Percentiles rank a stretch among this genome's conserved stretches.
Conservation (phyloP, 2,113 vertebrate genomes). For the Labeo catla region DNA sequence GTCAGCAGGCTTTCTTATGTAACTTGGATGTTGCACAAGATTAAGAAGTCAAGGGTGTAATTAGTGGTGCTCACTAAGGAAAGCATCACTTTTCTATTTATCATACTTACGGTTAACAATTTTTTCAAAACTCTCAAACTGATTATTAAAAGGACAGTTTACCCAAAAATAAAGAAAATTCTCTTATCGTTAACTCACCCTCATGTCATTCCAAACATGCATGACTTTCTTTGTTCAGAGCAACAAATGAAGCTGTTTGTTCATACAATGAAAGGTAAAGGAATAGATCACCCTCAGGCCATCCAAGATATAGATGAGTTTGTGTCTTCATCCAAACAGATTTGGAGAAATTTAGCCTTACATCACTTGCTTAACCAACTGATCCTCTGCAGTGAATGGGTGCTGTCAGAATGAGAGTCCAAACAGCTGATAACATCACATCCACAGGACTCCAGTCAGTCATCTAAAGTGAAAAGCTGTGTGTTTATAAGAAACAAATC, state of each 20-base stretch:
- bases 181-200: neutral
- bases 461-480: neutral
- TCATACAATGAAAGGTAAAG: neutral
- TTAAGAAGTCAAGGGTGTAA: slow-evolving; percentile 21
- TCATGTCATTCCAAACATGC: neutral
- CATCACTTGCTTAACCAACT: neutral
- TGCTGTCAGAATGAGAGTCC: neutral
- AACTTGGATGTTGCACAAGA: neutral
- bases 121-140: neutral
- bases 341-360: neutral
- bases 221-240: neutral
- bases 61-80: neutral
- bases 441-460: neutral
- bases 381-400: neutral
- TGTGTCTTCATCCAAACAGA: neutral
- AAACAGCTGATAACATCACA: neutral
- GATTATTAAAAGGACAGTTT: neutral
- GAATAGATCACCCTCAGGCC: neutral
- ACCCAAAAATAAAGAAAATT: no score
- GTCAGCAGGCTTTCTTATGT: neutral
- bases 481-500: neutral
- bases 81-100: neutral
- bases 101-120: neutral
- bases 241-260: neutral
- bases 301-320: neutral